phyloP scores from a whole-genome alignment of 2,113 vertebrate genomes.

The Rhinoderma darwinii region DNA sequence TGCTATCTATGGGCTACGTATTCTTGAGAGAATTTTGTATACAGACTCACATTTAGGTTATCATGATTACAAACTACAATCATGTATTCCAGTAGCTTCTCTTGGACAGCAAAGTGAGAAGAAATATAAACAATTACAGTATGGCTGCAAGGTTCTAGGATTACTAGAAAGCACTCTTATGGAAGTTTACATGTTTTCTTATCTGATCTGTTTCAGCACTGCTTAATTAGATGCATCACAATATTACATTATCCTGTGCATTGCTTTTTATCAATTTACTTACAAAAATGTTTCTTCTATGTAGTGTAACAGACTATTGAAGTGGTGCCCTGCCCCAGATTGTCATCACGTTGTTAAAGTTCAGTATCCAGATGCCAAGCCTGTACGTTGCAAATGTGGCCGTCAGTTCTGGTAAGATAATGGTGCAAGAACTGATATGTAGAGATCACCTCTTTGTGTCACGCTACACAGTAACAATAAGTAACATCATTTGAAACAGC shows the following conservation, averaged over 20 bases:
- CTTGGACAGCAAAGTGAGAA: no score
- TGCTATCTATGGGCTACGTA: no score
- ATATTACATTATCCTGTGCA: neutral
- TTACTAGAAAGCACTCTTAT: no score
- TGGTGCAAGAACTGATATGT: neutral
- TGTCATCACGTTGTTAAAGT: constrained; percentile 99
- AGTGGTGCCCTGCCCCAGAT: constrained; percentile 99
- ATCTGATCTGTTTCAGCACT: neutral
- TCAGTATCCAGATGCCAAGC: constrained; percentile 98
- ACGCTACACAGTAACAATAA: neutral
- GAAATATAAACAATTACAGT: no score
- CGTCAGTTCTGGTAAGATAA: constrained; percentile 95
- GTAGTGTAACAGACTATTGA: constrained; percentile 99
- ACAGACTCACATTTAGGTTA: no score
- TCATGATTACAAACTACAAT: no score
- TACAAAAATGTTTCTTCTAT: neutral
- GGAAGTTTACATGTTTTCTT: no score
- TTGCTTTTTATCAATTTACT: neutral
- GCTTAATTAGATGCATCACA: neutral
- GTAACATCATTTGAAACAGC: neutral
- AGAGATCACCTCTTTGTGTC: neutral
- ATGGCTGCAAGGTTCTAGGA: no score
- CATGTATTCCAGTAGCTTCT: no score
- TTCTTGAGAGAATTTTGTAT: no score
- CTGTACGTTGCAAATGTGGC: constrained; percentile 98